Conservation (phyloP, 2,888 invertebrate species). For the Hypena proboscidalis region DNA sequence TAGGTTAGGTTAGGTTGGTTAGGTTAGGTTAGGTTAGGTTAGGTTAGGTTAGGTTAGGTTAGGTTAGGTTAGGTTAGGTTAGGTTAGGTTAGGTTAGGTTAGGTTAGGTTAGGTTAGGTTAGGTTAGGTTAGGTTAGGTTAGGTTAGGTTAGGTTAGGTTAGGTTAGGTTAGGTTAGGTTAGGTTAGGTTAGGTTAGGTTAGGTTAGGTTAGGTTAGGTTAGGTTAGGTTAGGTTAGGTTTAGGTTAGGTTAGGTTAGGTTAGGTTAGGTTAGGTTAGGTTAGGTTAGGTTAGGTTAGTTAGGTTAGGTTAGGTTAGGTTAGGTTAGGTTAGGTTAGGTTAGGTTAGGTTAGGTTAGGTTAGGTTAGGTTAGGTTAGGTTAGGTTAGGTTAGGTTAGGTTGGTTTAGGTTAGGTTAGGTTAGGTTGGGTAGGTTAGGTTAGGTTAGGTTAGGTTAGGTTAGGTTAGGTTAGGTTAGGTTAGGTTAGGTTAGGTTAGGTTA, state of each 20-base stretch:
- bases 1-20: slow-evolving; percentile 9
- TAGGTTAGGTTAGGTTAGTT: slow-evolving; percentile 17
- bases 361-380: slow-evolving; percentile 12
- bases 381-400: slow-evolving; percentile 9
- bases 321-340: slow-evolving; percentile 17
- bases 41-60: slow-evolving; percentile 13
- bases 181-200: slow-evolving; percentile 23
- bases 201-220: slow-evolving; percentile 20
- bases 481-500: slow-evolving; percentile 42
- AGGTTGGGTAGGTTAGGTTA: slow-evolving; percentile 38
- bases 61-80: slow-evolving; percentile 25
- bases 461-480: slow-evolving; percentile 46
- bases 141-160: slow-evolving; percentile 21
- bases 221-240: slow-evolving; percentile 11
- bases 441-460: slow-evolving; percentile 45
- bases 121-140: slow-evolving; percentile 21
- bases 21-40: slow-evolving; percentile 9
- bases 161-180: slow-evolving; percentile 20
- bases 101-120: slow-evolving; percentile 22
- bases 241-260: slow-evolving; percentile 16
- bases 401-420: slow-evolving; percentile 8
- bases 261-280: slow-evolving; percentile 18
- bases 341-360: slow-evolving; percentile 19
- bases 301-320: slow-evolving; percentile 18
- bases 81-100: slow-evolving; percentile 25